A percentile compares a stretch with the other conserved stretches of the same genome.
Evolutionary conservation across 2,888 invertebrate genomes (phyloP).

Genomic region (Tillus elongatus): DNA sequence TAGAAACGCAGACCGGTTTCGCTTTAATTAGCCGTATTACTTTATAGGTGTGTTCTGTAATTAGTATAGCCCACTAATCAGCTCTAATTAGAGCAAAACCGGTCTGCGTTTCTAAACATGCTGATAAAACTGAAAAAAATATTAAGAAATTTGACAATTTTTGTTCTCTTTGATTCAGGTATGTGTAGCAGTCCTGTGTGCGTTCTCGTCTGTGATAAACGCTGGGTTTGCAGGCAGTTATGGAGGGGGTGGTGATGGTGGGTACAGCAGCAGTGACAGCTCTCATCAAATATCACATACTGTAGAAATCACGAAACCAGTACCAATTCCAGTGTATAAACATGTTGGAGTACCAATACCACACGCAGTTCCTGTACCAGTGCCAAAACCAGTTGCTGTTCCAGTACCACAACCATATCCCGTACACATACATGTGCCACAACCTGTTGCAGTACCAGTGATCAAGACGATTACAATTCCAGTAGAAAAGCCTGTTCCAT

Average conservation of each 20-base stretch:
- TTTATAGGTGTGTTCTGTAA: too few relatives aligned
- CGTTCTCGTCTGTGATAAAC: slow-evolving; percentile 33
- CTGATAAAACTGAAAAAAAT: too few relatives aligned
- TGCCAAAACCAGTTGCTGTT: slow-evolving; percentile 59
- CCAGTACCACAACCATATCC: slow-evolving; percentile 61
- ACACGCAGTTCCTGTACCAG: slow-evolving; percentile 50
- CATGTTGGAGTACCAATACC: slow-evolving; percentile 44
- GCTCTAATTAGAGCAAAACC: too few relatives aligned
- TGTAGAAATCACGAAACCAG: slow-evolving; percentile 59
- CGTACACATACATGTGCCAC: slow-evolving; percentile 58
- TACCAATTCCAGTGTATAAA: slow-evolving; percentile 47
- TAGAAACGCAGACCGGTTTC: too few relatives aligned
- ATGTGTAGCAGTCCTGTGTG: slow-evolving; percentile 33
- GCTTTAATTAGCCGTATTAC: too few relatives aligned
- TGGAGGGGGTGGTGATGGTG: slow-evolving; percentile 23
- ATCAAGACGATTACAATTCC: slow-evolving; percentile 60
- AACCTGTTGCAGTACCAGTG: slow-evolving; percentile 59
- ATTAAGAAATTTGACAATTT: too few relatives aligned
- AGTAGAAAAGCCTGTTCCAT: slow-evolving; percentile 63
- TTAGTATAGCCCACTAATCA: too few relatives aligned
- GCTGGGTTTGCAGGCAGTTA: slow-evolving; percentile 34
- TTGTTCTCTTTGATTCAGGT: too few relatives aligned
- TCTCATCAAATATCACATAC: slow-evolving; percentile 46
- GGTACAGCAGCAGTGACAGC: slow-evolving; percentile 32
- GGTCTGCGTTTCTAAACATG: too few relatives aligned